Evolutionary conservation across 2,797 vertebrate species (phyloP), one percentile per base, ranked within the genome.

Genomic region (Halcyon smyrnensis): DNA sequence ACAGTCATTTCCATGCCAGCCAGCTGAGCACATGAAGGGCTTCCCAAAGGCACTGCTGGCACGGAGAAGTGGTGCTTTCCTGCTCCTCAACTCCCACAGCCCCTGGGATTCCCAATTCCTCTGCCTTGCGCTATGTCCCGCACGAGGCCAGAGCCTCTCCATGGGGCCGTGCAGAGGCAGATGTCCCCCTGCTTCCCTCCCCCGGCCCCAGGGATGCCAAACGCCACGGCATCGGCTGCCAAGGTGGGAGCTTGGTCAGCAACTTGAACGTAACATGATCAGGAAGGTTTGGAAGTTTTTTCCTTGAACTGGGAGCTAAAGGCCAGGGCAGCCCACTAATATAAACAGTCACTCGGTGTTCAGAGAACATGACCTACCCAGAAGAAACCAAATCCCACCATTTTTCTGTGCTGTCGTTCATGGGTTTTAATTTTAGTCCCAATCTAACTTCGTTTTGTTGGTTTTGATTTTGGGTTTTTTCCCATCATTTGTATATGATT

Each of bases 211-310:
- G 36, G 43, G 37, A 45, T 32, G 10, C 48, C 30, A 59, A 41
- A 25, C 81, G 10, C 7, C 54, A 25, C 1, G 0, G 34, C 60
- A 27, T 5, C 6, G 0, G 16, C 84, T 30, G 56, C 24, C 39
- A 17, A 43, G 18, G 43, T 12, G 25, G 16, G 39, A 19, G 6
- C 7, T 5, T 27, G 64, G 37, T n/a, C 79, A 59, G 37, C 2
- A 3, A 41, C 34, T 15, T 6, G 20, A 48, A 19, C 11, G 36
- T 21, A 41, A 11, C 2, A 1, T 3, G 8, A 37, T 1, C 20
- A 7, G 23, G 32, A 53, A 25, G 71, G 21, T 45, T 16, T 14
- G 37, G 46, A 65, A 64, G 5, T 2, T 15, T 9, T 13, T 27
- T 12, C 80, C 62, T 36, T n/a, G 32, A 37, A 12, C 78, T 53